Evolutionary conservation across 2,113 vertebrate genomes (phyloP), one percentile per base, ranked within the genome.

Genomic region (Plecturocebus donacophilus): DNA sequence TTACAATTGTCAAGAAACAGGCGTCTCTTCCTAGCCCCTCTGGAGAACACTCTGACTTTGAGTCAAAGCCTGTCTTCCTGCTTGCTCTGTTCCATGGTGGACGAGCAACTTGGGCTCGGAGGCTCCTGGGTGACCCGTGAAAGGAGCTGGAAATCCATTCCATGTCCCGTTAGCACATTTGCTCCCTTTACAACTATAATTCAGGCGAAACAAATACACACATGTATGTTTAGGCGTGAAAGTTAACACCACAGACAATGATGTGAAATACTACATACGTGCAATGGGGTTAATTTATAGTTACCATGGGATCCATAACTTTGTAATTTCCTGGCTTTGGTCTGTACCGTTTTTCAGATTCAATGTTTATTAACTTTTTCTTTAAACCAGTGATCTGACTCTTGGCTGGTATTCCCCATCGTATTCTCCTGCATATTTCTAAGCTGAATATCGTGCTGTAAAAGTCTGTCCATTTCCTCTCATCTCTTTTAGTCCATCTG

Each of bases 231-330:
- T 80, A 96, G 94, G 97, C 21, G 94, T 95, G 91, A 97, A 97
- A 97, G 97, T 95, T 95, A 97, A 94, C 96, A 92, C 96, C 97
- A 91, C 79, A 68, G 96, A 90, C 76, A 56, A 75, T 81, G 86
- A 96, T 81, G 90, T 95, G 98, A 98, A 98, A 97, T 97, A 96
- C 92, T 94, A 70, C 85, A 85, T 92, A 96, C 93, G 95, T 96
- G 97, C 94, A 97, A 71, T 30, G 84, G 95, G 96, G 68, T 85
- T 97, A 97, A 98, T 91, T 98, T 98, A 98, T 61, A 97, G 96
- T 95, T 96, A 96, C 86, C 92, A 56, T 3, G 95, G 94, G 98
- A 97, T 97, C 88, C 93, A 97, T 97, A 98, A 97, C 73, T 90
- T 95, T 97, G 52, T 54, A 84, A 98, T 96, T 98, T 97, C 97